Conservation (phyloP, 2,888 invertebrate species). For the Odontothrips loti region DNA sequence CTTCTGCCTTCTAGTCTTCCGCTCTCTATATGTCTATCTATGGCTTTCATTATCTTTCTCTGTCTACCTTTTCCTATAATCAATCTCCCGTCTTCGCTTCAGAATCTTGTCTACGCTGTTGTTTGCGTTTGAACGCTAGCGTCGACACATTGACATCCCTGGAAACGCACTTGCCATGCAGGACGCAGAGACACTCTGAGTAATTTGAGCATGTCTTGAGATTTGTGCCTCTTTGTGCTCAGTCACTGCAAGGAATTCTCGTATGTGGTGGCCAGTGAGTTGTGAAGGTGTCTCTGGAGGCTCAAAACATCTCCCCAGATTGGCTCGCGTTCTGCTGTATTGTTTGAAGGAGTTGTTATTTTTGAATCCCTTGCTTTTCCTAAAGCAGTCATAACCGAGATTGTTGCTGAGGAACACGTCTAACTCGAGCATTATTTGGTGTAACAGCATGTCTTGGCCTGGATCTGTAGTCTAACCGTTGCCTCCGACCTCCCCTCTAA, state of each 20-base stretch:
- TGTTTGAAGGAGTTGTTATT: not conserved
- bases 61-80: not conserved
- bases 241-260: no score
- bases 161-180: no score
- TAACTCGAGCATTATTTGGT: not conserved
- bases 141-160: no score
- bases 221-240: no score
- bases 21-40: slow-evolving; percentile 22
- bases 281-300: no score
- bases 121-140: no score
- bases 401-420: not conserved
- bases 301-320: no score
- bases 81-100: not conserved
- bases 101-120: no score
- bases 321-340: slow-evolving; percentile 33
- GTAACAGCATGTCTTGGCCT: not conserved
- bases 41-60: slow-evolving; percentile 29
- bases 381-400: not conserved
- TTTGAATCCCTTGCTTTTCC: not conserved
- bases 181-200: no score
- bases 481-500: no score
- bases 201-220: no score
- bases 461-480: not conserved
- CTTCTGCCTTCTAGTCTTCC: slow-evolving; percentile 35
- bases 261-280: no score